phyloP scores from a whole-genome alignment of 2,888 invertebrate genomes.

The Helleia helle region DNA sequence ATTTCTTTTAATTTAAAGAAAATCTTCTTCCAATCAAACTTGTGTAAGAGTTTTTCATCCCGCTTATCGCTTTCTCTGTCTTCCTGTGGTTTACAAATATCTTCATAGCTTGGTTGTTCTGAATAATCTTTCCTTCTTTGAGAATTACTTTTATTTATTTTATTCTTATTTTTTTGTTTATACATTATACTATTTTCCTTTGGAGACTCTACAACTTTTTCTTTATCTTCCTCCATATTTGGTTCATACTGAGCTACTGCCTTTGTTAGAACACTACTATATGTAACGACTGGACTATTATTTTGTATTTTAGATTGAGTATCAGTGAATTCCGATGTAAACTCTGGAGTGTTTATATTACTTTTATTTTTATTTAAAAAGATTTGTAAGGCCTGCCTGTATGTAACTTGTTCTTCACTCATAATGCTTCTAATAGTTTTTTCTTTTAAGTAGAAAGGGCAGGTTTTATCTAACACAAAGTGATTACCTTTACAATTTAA shows the following conservation, averaged over 20 bases:
- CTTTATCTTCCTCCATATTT: background rate
- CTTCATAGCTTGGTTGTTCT: background rate
- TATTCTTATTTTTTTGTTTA: background rate
- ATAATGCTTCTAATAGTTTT: background rate
- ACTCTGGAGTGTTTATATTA: background rate
- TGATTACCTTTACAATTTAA: constrained; percentile 20
- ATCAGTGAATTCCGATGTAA: background rate
- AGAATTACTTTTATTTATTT: background rate
- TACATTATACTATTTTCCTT: background rate
- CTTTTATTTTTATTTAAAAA: background rate
- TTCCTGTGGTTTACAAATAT: background rate
- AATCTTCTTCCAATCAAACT: background rate
- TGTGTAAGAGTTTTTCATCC: background rate
- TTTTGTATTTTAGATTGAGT: background rate
- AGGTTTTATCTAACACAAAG: constrained; percentile 20
- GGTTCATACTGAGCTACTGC: background rate
- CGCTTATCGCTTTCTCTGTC: background rate
- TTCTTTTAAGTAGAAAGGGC: constrained; percentile 20
- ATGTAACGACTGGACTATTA: background rate
- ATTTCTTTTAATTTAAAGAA: background rate
- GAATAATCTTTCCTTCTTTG: background rate
- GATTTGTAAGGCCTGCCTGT: background rate
- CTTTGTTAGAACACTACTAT: background rate
- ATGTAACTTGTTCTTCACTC: background rate
- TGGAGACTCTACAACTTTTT: background rate